A percentile compares a stretch with the other conserved stretches of the same genome.
phyloP scores from a whole-genome alignment of 1,140 invertebrate species.

The Bicyclus anynana region DNA sequence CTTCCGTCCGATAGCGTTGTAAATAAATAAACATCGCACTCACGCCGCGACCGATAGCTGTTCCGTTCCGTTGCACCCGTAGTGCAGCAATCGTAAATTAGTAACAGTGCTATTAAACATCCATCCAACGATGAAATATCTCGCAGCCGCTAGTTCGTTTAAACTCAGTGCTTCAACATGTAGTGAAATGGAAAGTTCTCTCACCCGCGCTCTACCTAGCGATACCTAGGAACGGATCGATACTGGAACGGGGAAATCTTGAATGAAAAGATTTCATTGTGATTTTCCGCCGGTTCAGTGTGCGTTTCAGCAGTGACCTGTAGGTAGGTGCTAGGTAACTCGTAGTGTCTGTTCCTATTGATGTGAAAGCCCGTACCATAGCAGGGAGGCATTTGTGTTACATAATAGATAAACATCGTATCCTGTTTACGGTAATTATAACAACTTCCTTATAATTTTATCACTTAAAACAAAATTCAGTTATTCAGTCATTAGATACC shows the following conservation, averaged over 20 bases:
- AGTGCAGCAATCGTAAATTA: neutral
- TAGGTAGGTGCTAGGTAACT: no score
- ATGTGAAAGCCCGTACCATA: neutral
- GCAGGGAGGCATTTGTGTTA: neutral
- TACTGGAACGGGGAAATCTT: conserved; percentile 33
- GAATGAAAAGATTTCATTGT: conserved; percentile 48
- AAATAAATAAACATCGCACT: conserved; percentile 66
- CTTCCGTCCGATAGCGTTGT: conserved; percentile 53
- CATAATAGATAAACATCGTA: no score
- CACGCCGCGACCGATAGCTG: conserved; percentile 7
- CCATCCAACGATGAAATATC: neutral
- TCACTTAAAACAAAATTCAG: no score
- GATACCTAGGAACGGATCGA: conserved; percentile 43
- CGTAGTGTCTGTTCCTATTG: conserved; percentile 6
- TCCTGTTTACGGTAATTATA: neutral
- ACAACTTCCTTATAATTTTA: neutral
- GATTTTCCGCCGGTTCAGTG: conserved; percentile 24
- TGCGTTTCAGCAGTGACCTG: conserved; percentile 5
- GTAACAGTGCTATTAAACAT: no score
- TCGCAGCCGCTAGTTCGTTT: neutral
- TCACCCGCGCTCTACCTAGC: conserved; percentile 29
- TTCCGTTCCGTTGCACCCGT: neutral
- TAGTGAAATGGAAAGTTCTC: conserved; percentile 67
- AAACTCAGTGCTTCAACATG: conserved; percentile 16
- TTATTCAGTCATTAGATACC: no score